Conservation (phyloP, 2,113 vertebrate genomes). For the Cryptoleucopteryx plumbea region DNA sequence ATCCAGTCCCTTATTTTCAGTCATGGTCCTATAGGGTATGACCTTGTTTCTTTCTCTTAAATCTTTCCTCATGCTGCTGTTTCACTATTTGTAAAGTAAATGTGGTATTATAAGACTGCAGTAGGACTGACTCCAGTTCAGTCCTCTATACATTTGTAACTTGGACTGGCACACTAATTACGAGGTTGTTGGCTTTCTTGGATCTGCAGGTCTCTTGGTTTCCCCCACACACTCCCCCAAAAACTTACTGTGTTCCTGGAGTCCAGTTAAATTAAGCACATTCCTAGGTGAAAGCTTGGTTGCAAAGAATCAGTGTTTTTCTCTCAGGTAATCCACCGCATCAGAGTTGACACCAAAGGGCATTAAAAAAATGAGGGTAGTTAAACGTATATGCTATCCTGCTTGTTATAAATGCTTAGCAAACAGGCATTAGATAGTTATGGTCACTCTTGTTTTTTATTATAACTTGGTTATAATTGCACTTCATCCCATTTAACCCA, state of each 20-base stretch:
- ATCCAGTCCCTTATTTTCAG: neutral
- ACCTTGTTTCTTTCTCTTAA: neutral
- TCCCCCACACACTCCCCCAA: fast-evolving
- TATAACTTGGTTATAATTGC: neutral
- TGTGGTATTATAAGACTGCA: neutral
- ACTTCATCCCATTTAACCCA: neutral
- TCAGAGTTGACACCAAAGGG: neutral
- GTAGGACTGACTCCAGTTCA: neutral
- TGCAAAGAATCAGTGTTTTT: neutral
- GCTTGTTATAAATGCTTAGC: neutral
- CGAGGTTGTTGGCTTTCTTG: neutral
- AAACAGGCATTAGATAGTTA: neutral
- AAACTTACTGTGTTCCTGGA: neutral
- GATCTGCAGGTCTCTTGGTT: neutral
- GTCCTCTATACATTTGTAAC: neutral
- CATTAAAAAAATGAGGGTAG: neutral
- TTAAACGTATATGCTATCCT: neutral
- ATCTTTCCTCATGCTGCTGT: neutral
- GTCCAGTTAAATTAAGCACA: neutral
- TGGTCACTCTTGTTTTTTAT: neutral
- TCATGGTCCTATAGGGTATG: neutral
- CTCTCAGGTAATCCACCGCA: neutral
- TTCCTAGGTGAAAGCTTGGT: neutral
- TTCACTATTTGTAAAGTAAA: neutral
- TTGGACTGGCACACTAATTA: neutral